A percentile compares a stretch with the other conserved stretches of the same genome.
Evolutionary conservation across 2,113 vertebrate species (phyloP).

Genomic region (Globicephala melas): DNA sequence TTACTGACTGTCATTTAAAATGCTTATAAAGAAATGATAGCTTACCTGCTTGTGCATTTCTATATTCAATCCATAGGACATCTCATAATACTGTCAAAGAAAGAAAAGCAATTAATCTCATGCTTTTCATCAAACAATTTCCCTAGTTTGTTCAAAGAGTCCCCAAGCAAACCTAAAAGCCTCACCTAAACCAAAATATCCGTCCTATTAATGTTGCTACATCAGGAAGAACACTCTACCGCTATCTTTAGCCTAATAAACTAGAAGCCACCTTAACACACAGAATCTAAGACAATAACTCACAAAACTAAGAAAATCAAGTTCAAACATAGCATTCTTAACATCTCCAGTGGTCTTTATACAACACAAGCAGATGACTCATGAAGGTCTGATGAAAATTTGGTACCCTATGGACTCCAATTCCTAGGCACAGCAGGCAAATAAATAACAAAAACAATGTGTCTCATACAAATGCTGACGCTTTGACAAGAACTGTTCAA

Average conservation of each 20-base stretch:
- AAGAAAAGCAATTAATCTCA: slow-evolving; percentile 73
- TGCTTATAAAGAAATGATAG: slow-evolving; percentile 61
- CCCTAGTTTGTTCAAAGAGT: slow-evolving; percentile 27
- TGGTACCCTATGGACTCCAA: slow-evolving; percentile 37
- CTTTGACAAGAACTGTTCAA: slow-evolving; percentile 12
- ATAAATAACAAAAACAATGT: slow-evolving; percentile 41
- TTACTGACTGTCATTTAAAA: slow-evolving; percentile 46
- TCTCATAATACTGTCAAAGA: slow-evolving; percentile 94
- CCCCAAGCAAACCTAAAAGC: slow-evolving; percentile 43
- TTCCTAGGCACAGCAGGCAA: not conserved
- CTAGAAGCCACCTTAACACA: slow-evolving; percentile 34
- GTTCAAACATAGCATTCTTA: slow-evolving; percentile 42
- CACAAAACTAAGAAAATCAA: slow-evolving; percentile 36
- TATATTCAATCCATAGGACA: slow-evolving; percentile 98
- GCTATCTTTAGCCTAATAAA: slow-evolving; percentile 63
- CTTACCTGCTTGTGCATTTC: slow-evolving; percentile 99
- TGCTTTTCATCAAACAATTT: slow-evolving; percentile 42
- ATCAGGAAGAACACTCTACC: not conserved
- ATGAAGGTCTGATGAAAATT: slow-evolving; percentile 33
- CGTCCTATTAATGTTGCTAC: not conserved
- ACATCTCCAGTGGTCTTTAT: not conserved
- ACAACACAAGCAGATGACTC: not conserved
- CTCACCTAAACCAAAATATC: slow-evolving; percentile 22
- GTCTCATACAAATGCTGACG: slow-evolving; percentile 36
- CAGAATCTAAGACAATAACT: slow-evolving; percentile 20